phyloP scores from a whole-genome alignment of 2,797 vertebrate genomes.

The Enteromius paludinosus region DNA sequence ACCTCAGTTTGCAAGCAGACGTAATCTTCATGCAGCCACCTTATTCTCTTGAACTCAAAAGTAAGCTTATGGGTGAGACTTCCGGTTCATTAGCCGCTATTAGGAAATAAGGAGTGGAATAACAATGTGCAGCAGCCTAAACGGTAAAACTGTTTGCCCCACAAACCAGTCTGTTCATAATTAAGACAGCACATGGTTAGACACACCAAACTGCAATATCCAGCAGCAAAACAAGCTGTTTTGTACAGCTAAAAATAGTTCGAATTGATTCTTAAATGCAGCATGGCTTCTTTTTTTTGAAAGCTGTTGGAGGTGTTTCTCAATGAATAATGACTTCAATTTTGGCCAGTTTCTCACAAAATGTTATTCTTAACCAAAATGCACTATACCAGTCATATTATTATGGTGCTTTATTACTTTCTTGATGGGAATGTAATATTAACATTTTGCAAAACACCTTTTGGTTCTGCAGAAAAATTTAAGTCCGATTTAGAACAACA shows the following conservation, averaged over 20 bases:
- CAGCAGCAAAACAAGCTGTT: too few relatives aligned
- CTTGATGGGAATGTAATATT: neutral
- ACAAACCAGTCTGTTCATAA: too few relatives aligned
- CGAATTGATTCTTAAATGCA: too few relatives aligned
- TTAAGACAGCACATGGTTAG: too few relatives aligned
- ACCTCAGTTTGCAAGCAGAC: neutral
- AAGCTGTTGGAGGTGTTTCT: neutral
- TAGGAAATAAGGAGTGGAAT: too few relatives aligned
- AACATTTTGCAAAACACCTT: conserved; percentile 13
- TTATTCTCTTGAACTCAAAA: too few relatives aligned
- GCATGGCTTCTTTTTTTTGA: neutral
- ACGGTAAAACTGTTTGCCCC: too few relatives aligned
- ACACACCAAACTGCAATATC: too few relatives aligned
- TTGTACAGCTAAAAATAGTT: too few relatives aligned
- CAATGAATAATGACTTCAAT: neutral
- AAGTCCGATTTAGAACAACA: neutral
- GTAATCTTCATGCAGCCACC: neutral
- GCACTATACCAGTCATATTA: neutral
- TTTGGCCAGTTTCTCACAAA: neutral
- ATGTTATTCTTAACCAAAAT: neutral
- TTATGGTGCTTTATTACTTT: neutral
- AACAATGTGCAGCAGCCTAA: too few relatives aligned
- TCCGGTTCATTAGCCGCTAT: too few relatives aligned
- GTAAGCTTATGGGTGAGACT: too few relatives aligned
- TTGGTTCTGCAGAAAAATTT: neutral